These are phyloP conservation scores for Aproaerema taeniolella DNA, from an alignment of 2,888 invertebrate genomes.

Conservation along the genomic window DNA sequence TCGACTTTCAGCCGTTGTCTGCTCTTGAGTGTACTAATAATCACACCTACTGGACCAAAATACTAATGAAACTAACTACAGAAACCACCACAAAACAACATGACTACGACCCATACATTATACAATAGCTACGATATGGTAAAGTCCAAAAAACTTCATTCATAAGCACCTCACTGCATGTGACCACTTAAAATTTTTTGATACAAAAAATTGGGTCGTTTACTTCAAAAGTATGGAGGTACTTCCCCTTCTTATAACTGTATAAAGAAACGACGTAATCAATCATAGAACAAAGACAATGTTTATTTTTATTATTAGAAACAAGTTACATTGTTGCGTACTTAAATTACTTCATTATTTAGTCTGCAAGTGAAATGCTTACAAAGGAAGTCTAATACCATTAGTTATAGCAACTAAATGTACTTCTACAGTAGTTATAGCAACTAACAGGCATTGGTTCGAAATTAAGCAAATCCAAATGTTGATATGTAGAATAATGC, in stretches of 20 bases:
- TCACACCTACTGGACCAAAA: no score
- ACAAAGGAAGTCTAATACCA: constrained; percentile 26
- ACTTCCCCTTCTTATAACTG: background rate
- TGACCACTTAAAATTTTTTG: no score
- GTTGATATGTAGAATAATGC: constrained; percentile 44
- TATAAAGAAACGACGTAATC: background rate
- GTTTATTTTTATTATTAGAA: background rate
- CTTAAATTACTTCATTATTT: no score
- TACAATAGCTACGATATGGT: constrained; percentile 65
- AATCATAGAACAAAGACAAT: background rate
- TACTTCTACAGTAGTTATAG: constrained; percentile 15
- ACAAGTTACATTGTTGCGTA: background rate
- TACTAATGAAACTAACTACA: background rate
- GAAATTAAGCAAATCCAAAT: constrained; percentile 60
- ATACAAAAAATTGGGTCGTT: constrained; percentile 1
- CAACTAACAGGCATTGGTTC: constrained; percentile 65
- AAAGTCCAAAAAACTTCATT: constrained; percentile 29
- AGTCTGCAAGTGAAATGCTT: constrained; percentile 35
- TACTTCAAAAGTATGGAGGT: background rate
- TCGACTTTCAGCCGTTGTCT: no score
- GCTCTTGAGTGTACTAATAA: no score
- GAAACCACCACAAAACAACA: background rate
- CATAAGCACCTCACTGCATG: constrained; percentile 49
- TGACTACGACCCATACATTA: constrained; percentile 19
- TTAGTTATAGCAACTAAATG: no score